These are phyloP conservation scores for Lochmaea crataegi DNA, from an alignment of 2,888 invertebrate genomes.

Conservation along the genomic window DNA sequence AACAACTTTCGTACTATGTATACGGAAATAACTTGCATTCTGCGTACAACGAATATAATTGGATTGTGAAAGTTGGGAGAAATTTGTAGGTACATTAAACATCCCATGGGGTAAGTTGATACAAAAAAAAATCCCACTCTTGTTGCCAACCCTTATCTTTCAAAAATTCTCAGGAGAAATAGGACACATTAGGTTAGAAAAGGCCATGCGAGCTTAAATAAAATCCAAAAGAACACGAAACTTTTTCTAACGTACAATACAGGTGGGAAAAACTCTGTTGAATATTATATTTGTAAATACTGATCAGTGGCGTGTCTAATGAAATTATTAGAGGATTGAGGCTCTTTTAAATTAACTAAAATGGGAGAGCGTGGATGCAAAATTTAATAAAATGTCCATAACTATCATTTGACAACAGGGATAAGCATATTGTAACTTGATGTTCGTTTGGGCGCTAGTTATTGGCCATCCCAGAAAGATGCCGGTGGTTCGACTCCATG, in stretches of 20 bases:
- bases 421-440: no score
- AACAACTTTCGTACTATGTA: no score
- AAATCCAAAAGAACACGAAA: conserved; percentile 1
- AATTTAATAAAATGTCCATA: no score
- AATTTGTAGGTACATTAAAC: conserved; percentile 3
- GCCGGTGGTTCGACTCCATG: no score
- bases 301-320: background rate
- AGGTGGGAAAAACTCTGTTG: background rate
- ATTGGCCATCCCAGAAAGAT: no score
- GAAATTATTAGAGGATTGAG: background rate
- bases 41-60: background rate
- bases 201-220: background rate
- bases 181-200: background rate
- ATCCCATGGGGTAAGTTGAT: conserved; percentile 1
- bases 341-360: no score
- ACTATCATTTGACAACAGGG: no score
- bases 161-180: background rate
- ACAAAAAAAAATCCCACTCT: background rate
- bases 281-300: background rate
- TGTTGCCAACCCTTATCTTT: background rate
- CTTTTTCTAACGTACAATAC: background rate
- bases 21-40: no score
- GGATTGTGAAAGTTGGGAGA: conserved; percentile 4
- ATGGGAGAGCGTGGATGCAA: no score
- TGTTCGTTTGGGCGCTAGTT: no score